A percentile compares a stretch with the other conserved stretches of the same genome.
Evolutionary conservation across 1,140 invertebrate species (phyloP).

Genomic region (Carcinoscorpius rotundicauda): DNA sequence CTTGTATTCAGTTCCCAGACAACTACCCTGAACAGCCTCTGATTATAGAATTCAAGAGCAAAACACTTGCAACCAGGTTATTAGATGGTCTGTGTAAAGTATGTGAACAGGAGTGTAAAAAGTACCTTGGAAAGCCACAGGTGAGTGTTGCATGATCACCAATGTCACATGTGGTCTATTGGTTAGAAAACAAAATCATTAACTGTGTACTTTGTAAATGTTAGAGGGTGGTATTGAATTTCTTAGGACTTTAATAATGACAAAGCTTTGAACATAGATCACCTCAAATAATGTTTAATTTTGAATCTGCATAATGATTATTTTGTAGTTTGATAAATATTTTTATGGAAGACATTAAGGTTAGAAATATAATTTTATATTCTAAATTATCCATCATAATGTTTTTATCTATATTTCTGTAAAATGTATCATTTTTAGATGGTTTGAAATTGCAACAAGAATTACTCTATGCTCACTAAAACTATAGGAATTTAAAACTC

Average conservation of each 20-base stretch:
- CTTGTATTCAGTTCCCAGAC: slow-evolving; percentile 51
- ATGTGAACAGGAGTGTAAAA: slow-evolving; percentile 52
- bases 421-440: neutral
- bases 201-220: no score
- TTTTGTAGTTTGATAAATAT: no score
- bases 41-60: slow-evolving; percentile 58
- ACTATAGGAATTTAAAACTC: no score
- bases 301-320: no score
- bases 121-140: slow-evolving; percentile 42
- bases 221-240: no score
- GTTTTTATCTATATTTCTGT: slow-evolving; percentile 2
- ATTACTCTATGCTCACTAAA: slow-evolving; percentile 9
- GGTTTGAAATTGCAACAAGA: neutral
- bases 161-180: no score
- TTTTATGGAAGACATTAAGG: no score
- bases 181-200: no score
- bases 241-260: no score
- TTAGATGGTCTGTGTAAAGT: slow-evolving; percentile 47
- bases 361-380: no score
- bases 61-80: slow-evolving; percentile 49
- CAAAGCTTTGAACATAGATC: no score
- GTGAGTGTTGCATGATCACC: slow-evolving; percentile 17
- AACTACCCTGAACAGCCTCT: slow-evolving; percentile 45
- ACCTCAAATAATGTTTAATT: no score
- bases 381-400: slow-evolving; percentile 5